phyloP scores from a whole-genome alignment of 2,113 vertebrate genomes.

The Leptobrachium ailaonicum region DNA sequence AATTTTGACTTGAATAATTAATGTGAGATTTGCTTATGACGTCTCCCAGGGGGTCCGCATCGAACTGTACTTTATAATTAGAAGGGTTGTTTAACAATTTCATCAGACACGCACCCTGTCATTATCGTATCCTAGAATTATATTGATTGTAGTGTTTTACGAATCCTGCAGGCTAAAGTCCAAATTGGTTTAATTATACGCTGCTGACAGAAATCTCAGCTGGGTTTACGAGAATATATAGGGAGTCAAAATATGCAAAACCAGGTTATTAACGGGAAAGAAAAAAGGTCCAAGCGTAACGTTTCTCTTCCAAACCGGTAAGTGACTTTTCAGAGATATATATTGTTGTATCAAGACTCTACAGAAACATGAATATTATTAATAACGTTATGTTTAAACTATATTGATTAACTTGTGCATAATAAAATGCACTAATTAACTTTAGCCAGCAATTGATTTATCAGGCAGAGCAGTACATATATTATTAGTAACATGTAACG shows the following conservation, averaged over 20 bases:
- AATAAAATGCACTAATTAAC: too few species aligned
- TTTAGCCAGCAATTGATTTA: too few species aligned
- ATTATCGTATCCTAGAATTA: slow-evolving; percentile 28
- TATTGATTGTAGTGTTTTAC: slow-evolving; percentile 13
- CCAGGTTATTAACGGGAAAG: neutral
- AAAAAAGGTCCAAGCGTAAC: neutral
- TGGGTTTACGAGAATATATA: slow-evolving; percentile 1
- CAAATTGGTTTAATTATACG: neutral
- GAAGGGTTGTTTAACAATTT: neutral
- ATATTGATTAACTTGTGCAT: too few species aligned
- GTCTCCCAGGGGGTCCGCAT: neutral
- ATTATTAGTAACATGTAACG: too few species aligned
- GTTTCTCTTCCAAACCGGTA: neutral
- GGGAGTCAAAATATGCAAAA: neutral
- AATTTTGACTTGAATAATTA: too few species aligned
- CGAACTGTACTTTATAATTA: slow-evolving; percentile 10
- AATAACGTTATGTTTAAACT: too few species aligned
- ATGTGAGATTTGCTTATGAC: too few species aligned
- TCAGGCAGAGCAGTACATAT: too few species aligned
- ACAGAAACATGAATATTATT: too few species aligned
- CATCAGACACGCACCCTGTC: slow-evolving; percentile 1
- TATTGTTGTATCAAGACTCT: too few species aligned
- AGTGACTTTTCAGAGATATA: neutral
- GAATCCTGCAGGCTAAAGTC: neutral
- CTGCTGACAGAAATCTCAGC: neutral